These are phyloP conservation scores for Gallinago media DNA, from an alignment of 2,113 vertebrate species.

Conservation along the genomic window DNA sequence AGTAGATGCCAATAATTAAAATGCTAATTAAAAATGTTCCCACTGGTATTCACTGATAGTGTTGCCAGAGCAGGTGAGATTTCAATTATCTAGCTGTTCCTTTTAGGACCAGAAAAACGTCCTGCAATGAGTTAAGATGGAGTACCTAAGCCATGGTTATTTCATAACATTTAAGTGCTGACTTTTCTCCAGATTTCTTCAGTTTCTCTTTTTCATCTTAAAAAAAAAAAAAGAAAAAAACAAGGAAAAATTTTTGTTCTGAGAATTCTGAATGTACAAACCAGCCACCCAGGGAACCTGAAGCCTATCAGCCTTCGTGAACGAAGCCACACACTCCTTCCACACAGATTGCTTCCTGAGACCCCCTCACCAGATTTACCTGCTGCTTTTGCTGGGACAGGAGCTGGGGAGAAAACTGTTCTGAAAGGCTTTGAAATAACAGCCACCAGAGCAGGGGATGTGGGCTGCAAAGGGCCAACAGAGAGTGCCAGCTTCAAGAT, in stretches of 20 bases:
- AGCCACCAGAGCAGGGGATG: not conserved
- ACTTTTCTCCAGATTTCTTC: not conserved
- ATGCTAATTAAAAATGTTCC: constrained; percentile 16
- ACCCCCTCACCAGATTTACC: not conserved
- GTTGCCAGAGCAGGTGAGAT: not conserved
- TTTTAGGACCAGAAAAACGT: not conserved
- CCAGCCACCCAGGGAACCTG: not conserved
- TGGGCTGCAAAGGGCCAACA: not conserved
- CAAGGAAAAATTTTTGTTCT: not conserved
- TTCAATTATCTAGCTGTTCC: not conserved
- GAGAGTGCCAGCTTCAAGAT: not conserved
- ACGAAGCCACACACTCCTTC: not conserved
- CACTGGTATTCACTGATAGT: not conserved
- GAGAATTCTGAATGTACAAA: not conserved
- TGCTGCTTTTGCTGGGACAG: not conserved
- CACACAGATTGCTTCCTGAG: rapidly evolving
- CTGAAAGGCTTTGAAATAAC: not conserved
- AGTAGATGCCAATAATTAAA: constrained; percentile 22
- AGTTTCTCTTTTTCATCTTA: not conserved
- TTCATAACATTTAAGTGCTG: not conserved
- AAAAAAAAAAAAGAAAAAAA: not conserved
- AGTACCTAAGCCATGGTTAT: not conserved
- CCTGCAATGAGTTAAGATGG: not conserved
- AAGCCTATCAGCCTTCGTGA: not conserved
- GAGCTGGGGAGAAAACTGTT: not conserved